These are phyloP conservation scores for Cololabis saira DNA, from an alignment of 2,113 vertebrate genomes.

Conservation along the genomic window DNA sequence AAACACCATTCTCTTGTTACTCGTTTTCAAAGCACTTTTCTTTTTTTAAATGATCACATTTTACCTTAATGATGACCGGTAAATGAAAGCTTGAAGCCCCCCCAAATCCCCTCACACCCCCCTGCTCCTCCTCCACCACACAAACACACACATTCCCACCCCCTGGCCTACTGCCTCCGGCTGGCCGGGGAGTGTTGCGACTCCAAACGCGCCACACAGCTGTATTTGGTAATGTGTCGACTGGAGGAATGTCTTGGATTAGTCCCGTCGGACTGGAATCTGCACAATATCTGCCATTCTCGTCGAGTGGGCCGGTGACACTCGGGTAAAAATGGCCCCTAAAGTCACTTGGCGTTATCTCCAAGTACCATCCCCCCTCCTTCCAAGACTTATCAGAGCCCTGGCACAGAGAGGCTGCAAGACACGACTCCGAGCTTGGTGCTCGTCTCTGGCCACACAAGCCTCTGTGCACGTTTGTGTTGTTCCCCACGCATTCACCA, in stretches of 20 bases:
- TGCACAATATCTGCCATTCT: conserved; percentile 31
- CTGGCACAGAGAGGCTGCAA: not conserved
- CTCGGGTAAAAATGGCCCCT: conserved; percentile 21
- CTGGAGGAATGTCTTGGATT: conserved; percentile 49
- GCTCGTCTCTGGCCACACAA: conserved; percentile 2
- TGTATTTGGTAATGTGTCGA: conserved; percentile 68
- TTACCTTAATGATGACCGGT: not conserved
- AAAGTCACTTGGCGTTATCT: conserved; percentile 23
- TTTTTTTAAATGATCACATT: too few species aligned
- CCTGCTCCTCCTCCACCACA: not conserved
- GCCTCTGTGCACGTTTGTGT: not conserved
- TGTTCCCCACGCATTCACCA: not conserved
- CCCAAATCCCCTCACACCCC: not conserved
- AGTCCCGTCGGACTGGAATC: conserved; percentile 38
- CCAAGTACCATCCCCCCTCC: not conserved
- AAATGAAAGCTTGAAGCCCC: not conserved
- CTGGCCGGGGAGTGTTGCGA: not conserved
- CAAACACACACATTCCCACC: not conserved
- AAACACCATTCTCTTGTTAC: not conserved
- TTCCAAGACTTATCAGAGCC: not conserved
- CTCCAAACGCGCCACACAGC: conserved; percentile 45
- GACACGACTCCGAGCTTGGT: conserved; percentile 1
- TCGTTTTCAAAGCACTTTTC: not conserved
- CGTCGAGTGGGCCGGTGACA: conserved; percentile 10
- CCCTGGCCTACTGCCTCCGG: not conserved